Conservation (phyloP, 2,888 invertebrate genomes). For the Sesia bembeciformis region DNA sequence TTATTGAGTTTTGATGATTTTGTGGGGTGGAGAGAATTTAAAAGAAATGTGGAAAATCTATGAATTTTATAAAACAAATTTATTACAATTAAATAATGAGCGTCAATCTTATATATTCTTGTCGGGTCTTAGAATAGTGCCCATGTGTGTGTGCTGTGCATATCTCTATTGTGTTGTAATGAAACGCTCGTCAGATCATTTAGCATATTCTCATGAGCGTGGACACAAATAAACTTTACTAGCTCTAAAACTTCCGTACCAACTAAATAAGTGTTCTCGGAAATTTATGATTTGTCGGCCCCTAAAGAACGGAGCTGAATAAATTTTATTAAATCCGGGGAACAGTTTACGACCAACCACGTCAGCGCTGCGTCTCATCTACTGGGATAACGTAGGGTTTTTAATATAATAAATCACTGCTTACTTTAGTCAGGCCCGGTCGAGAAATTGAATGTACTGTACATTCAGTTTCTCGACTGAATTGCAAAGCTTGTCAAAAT, state of each 20-base stretch:
- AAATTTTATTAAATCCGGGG: conserved; percentile 68
- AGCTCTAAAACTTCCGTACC: conserved; percentile 57
- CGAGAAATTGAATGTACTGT: not conserved
- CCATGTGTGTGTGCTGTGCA: too few species aligned
- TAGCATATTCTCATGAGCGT: conserved; percentile 26
- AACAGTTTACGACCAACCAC: conserved; percentile 59
- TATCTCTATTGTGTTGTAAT: too few species aligned
- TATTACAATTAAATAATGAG: too few species aligned
- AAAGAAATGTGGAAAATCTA: too few species aligned
- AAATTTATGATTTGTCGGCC: conserved; percentile 68
- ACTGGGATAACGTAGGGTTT: conserved; percentile 40
- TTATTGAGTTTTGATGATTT: too few species aligned
- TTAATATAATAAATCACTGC: conserved; percentile 56
- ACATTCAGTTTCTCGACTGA: not conserved
- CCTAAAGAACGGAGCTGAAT: conserved; percentile 59
- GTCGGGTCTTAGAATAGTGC: too few species aligned
- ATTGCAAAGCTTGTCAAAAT: not conserved
- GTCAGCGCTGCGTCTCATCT: conserved; percentile 50
- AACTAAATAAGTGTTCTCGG: conserved; percentile 66
- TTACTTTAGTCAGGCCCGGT: conserved; percentile 24
- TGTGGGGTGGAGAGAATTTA: too few species aligned
- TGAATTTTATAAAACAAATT: too few species aligned
- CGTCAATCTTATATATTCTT: too few species aligned
- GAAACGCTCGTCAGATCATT: not conserved
- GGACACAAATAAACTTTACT: conserved; percentile 60